phyloP scores from a whole-genome alignment of 2,888 invertebrate species.

The Ophioninae sp. region DNA sequence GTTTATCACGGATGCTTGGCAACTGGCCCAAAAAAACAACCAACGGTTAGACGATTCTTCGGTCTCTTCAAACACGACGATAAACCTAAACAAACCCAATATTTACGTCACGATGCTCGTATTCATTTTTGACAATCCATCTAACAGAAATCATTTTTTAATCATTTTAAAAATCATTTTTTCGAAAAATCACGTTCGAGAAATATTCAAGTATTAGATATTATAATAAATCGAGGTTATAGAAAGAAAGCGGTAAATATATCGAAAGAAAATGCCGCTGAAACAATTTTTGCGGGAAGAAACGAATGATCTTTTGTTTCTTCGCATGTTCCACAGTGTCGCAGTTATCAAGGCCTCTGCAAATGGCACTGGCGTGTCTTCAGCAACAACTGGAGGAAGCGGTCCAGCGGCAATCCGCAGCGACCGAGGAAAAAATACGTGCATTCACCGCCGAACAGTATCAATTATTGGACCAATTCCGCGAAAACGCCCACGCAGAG shows the following conservation, averaged over 20 bases:
- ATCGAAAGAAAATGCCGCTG: background rate
- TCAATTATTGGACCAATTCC: constrained; percentile 87
- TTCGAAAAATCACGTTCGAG: no score
- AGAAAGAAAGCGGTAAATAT: background rate
- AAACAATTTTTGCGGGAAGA: background rate
- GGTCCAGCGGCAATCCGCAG: constrained; percentile 86
- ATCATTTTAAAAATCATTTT: no score
- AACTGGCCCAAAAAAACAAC: constrained; percentile 20
- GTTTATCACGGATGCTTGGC: constrained; percentile 31
- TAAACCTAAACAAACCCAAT: background rate
- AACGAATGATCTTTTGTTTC: background rate
- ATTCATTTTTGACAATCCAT: background rate
- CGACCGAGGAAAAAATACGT: constrained; percentile 89
- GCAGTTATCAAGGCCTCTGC: constrained; percentile 82
- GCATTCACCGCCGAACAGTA: constrained; percentile 89
- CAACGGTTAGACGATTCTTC: constrained; percentile 4
- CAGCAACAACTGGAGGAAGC: constrained; percentile 87
- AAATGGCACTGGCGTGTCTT: constrained; percentile 84
- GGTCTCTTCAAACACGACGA: background rate
- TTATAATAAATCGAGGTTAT: no score
- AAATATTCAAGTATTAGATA: no score
- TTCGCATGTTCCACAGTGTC: constrained; percentile 73
- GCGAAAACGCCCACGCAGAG: constrained; percentile 88
- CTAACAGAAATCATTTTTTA: no score
- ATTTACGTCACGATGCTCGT: background rate